Evolutionary conservation across 2,797 vertebrate species (phyloP), one percentile per base, ranked within the genome.

Genomic region (Esox masquinongy): DNA sequence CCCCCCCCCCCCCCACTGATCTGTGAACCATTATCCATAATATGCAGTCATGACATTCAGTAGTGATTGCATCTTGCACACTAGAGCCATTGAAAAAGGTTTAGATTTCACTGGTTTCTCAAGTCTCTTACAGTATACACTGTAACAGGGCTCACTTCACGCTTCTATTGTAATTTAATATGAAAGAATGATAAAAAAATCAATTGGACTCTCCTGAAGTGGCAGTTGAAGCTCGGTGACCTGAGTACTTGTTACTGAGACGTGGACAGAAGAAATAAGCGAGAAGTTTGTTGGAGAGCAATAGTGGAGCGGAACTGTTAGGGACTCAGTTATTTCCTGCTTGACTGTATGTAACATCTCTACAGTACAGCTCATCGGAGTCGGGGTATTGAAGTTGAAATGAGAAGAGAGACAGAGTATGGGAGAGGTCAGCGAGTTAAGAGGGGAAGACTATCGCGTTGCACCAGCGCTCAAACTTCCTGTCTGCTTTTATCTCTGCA

Each of bases 391-490:
- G 43, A 68, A 36, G 51, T 68, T 12, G 22, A 59, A 67, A 67
- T 68, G 47, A 70, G 61, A 70, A 68, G 74, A 82, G 78, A 78
- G n/a, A 69, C 36, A 4, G 36, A 69, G 19, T 29, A n/a, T 4
- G 77, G 79, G 86, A 81, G 91, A 93, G 92, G 92, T 94, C 92
- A 93, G 84, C 75, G 88, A 90, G 90, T 92, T 92, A 83, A 90
- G 76, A 86, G 85, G 84, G 83, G 89, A 85, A 83, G 64, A 84
- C 89, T 92, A 94, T 94, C 88, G 22, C 82, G 88, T 95, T 93
- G 91, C 93, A 90, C 88, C 86, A 90, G 91, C 87, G 91, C 89
- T 88, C 86, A 85, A 84, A 88, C 90, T 92, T 93, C 93, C 92
- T 92, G 90, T 89, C 88, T 74, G 70, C 83, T 92, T 91, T 93